phyloP scores from a whole-genome alignment of 2,888 invertebrate species.

The Clistopyga incitator region DNA sequence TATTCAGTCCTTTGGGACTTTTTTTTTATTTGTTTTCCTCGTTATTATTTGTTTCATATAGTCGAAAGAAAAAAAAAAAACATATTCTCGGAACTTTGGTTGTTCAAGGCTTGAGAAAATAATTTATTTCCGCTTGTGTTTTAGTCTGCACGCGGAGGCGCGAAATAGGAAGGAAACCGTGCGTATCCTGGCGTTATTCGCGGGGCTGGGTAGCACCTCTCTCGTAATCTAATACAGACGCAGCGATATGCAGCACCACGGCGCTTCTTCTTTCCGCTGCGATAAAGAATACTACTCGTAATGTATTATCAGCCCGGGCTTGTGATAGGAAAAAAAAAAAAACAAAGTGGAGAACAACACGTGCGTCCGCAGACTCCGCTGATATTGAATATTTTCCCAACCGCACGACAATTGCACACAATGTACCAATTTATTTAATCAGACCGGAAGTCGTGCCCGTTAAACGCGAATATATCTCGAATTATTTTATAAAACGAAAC shows the following conservation, averaged over 20 bases:
- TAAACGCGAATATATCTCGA: not conserved
- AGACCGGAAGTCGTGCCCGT: not conserved
- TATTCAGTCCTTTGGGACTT: not conserved
- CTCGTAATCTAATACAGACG: slow-evolving; percentile 51
- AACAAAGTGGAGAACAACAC: slow-evolving; percentile 9
- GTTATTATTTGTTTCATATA: too few relatives aligned
- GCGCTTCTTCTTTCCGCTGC: slow-evolving; percentile 55
- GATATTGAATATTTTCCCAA: not conserved
- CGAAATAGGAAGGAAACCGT: slow-evolving; percentile 53
- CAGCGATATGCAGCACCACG: slow-evolving; percentile 49
- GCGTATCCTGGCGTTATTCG: slow-evolving; percentile 60
- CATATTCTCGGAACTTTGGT: not conserved
- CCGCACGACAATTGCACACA: not conserved
- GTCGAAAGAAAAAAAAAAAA: too few relatives aligned
- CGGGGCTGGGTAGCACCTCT: slow-evolving; percentile 43
- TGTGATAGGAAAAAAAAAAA: slow-evolving; percentile 5
- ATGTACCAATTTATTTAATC: not conserved
- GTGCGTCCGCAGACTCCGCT: slow-evolving; percentile 3
- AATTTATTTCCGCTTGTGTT: not conserved
- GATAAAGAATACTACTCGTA: slow-evolving; percentile 42
- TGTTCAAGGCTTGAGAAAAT: not conserved
- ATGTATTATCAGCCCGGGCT: slow-evolving; percentile 29
- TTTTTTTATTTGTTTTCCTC: too few relatives aligned
- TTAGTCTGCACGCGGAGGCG: slow-evolving; percentile 35
- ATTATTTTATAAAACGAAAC: too few relatives aligned